Evolutionary conservation across 2,113 vertebrate genomes (phyloP).

Genomic region (Rhegmatorhina hoffmannsi): DNA sequence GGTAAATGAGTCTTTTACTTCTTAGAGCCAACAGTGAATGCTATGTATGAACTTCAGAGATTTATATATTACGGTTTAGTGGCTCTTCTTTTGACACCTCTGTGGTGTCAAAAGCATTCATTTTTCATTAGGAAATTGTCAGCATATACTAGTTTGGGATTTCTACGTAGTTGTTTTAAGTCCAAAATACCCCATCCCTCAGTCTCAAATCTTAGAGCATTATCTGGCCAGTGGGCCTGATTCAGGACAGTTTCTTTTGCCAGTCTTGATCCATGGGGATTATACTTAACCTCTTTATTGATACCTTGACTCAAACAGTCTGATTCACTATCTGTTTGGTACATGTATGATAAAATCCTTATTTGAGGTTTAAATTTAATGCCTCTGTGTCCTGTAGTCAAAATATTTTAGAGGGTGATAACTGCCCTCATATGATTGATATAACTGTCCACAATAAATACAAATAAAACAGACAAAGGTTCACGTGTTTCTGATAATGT

Average conservation of each 20-base stretch:
- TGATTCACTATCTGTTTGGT: neutral
- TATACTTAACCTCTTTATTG: neutral
- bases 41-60: neutral
- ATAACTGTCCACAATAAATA: neutral
- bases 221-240: neutral
- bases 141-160: neutral
- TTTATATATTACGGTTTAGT: neutral
- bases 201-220: fast-evolving
- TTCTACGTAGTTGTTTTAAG: neutral
- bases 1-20: constrained; percentile 32
- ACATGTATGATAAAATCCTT: neutral
- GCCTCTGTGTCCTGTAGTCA: neutral
- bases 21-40: neutral
- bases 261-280: neutral
- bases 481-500: neutral
- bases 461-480: neutral
- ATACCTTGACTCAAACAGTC: neutral
- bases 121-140: neutral
- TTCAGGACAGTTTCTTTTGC: neutral
- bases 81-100: neutral
- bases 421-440: neutral
- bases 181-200: neutral
- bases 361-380: neutral
- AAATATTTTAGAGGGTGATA: neutral
- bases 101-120: neutral